phyloP scores from a whole-genome alignment of 2,113 vertebrate species.

The Semicossyphus pulcher region DNA sequence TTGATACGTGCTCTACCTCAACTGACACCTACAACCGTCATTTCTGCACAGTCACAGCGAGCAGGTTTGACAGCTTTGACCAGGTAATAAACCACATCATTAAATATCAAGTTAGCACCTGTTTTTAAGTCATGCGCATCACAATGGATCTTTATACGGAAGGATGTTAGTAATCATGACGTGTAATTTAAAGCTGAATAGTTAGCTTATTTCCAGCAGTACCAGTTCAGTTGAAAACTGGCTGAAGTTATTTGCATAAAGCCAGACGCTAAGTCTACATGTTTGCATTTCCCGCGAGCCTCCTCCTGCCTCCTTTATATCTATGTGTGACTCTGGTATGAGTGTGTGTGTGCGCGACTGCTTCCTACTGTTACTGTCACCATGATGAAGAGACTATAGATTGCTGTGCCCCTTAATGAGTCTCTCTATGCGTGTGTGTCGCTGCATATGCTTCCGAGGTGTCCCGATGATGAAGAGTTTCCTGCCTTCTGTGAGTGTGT shows the following conservation, averaged over 20 bases:
- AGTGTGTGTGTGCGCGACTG: slow-evolving; percentile 7
- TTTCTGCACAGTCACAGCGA: not conserved
- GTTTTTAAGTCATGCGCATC: not conserved
- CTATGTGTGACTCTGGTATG: not conserved
- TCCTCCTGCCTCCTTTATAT: slow-evolving; percentile 3
- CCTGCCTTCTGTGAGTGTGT: not conserved
- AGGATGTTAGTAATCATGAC: not conserved
- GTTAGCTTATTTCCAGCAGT: not conserved
- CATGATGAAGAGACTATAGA: slow-evolving; percentile 68
- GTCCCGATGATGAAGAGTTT: slow-evolving; percentile 66
- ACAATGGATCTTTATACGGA: not conserved
- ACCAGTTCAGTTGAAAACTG: not conserved
- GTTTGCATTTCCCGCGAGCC: not conserved
- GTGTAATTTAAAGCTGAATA: not conserved
- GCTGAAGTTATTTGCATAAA: not conserved
- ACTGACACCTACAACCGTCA: not conserved
- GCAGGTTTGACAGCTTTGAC: not conserved
- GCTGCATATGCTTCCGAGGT: slow-evolving; percentile 60
- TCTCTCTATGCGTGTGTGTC: slow-evolving; percentile 42
- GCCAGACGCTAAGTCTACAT: not conserved
- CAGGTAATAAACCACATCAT: not conserved
- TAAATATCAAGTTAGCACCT: not conserved
- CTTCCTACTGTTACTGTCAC: slow-evolving; percentile 54
- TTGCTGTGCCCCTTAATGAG: slow-evolving; percentile 61
- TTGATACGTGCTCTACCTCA: too few species aligned